Evolutionary conservation across 1,140 invertebrate genomes (phyloP), one percentile per base, ranked within the genome.

Genomic region (Drosophila bipectinata): DNA sequence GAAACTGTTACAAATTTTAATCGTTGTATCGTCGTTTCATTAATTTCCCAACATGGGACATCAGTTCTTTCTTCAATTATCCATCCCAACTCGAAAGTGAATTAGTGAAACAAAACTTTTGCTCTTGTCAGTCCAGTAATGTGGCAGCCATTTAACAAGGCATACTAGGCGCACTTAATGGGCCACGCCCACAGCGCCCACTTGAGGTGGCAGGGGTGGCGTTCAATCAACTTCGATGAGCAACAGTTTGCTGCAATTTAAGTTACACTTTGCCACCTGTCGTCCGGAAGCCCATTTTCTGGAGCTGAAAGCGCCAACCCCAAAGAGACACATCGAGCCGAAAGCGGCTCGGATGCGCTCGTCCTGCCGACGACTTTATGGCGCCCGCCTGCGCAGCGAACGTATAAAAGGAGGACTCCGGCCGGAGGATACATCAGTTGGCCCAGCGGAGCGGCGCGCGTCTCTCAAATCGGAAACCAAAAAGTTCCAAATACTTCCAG

Each of bases 191-290:
- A 34, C 57, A 37, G 9, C 26, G 32, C n/a, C 24, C 21, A 7
- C 54, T 44, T 15, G 18, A 10, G 15, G 12, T 7, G 49, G 32
- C 15, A 28, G 41, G 18, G 28, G n/a, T n/a, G 45, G 6, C 34
- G 47, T 60, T 82, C 55, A 68, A 77, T 73, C 62, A 74, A 77
- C 63, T 84, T 73, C 75, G 62, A 60, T 72, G 60, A 82, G 83
- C 82, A 87, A 87, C 82, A 87, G 82, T 87, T 87, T 72, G 82
- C 77, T 66, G 82, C 83, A 88, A 87, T 87, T 88, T 82, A 87
- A 87, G 82, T 82, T 87, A 82, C 71, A 68, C 52, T 75, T 83
- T 61, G 58, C 68, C 83, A 88, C 83, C 82, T 82, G 83, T 18
- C 69, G 83, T 18, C 69, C 57, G 57, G 6, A 47, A 24, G 44